These are phyloP conservation scores for Psittacula cyanocephala DNA, from an alignment of 2,113 vertebrate species.

Conservation along the genomic window DNA sequence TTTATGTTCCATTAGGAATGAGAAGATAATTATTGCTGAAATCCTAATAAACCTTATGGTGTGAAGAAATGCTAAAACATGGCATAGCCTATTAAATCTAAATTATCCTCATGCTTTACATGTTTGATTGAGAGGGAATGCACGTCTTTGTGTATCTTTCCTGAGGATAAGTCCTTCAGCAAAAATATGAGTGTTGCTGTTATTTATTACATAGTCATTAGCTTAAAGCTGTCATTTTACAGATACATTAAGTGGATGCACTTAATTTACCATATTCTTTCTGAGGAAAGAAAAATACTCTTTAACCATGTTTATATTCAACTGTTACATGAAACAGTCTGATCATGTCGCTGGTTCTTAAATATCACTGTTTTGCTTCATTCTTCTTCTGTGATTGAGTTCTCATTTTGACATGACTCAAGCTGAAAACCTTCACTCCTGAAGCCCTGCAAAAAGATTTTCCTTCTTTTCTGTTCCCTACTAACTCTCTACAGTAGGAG, in stretches of 20 bases:
- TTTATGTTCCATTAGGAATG: neutral
- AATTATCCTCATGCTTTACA: neutral
- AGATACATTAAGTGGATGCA: neutral
- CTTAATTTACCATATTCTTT: neutral
- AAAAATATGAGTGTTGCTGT: neutral
- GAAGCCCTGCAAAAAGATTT: neutral
- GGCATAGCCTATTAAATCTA: neutral
- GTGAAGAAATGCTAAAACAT: neutral
- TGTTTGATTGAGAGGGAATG: neutral
- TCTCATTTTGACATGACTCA: neutral
- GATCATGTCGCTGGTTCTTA: neutral
- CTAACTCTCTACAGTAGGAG: neutral
- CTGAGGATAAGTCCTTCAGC: neutral
- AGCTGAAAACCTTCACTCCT: neutral
- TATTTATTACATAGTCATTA: neutral
- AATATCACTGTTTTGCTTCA: neutral
- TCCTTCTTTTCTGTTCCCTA: neutral
- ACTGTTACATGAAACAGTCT: neutral
- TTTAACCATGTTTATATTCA: neutral
- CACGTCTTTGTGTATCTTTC: neutral
- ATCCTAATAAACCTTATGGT: neutral
- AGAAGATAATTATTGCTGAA: neutral
- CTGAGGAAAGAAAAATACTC: neutral
- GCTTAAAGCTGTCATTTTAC: neutral
- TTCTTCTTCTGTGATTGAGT: neutral